Conservation (phyloP, 2,888 invertebrate genomes). For the Clivina fossor region DNA sequence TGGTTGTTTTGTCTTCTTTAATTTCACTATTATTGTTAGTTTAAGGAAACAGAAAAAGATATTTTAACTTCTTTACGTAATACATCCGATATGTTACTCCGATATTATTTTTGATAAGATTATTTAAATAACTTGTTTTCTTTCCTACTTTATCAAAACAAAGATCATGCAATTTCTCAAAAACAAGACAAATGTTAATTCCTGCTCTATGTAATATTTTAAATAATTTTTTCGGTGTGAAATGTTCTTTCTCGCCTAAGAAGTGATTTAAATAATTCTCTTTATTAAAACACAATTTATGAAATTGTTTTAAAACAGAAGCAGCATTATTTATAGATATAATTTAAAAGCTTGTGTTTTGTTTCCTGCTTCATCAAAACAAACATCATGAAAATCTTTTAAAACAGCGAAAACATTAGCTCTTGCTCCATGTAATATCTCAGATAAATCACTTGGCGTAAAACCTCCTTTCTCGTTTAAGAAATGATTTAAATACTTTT, state of each 20-base stretch:
- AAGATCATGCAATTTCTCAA: slow-evolving; percentile 41
- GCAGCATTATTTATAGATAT: slow-evolving; percentile 43
- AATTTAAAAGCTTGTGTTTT: too few species aligned
- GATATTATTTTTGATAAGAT: slow-evolving; percentile 40
- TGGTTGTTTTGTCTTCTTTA: too few species aligned
- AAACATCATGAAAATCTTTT: slow-evolving; percentile 16
- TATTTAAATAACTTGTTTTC: slow-evolving; percentile 43
- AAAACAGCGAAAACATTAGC: slow-evolving; percentile 17
- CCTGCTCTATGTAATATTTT: slow-evolving; percentile 32
- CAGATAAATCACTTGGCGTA: slow-evolving; percentile 9
- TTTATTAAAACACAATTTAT: slow-evolving; percentile 36
- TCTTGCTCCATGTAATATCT: slow-evolving; percentile 17
- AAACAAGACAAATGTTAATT: slow-evolving; percentile 37
- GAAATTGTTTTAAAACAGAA: slow-evolving; percentile 44
- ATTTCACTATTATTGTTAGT: too few species aligned
- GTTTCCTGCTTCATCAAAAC: slow-evolving; percentile 16
- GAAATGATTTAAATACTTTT: slow-evolving; percentile 18
- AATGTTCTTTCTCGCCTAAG: slow-evolving; percentile 42
- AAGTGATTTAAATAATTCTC: slow-evolving; percentile 28
- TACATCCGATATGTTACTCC: slow-evolving; percentile 37
- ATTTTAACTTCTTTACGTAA: slow-evolving; percentile 24
- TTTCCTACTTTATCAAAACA: slow-evolving; percentile 44
- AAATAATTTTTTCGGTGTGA: slow-evolving; percentile 42
- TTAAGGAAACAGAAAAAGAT: not conserved
- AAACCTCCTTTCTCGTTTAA: slow-evolving; percentile 12